Evolutionary conservation across 2,797 vertebrate genomes (phyloP), one percentile per base, ranked within the genome.

Genomic region (Threskiornis aethiopicus): DNA sequence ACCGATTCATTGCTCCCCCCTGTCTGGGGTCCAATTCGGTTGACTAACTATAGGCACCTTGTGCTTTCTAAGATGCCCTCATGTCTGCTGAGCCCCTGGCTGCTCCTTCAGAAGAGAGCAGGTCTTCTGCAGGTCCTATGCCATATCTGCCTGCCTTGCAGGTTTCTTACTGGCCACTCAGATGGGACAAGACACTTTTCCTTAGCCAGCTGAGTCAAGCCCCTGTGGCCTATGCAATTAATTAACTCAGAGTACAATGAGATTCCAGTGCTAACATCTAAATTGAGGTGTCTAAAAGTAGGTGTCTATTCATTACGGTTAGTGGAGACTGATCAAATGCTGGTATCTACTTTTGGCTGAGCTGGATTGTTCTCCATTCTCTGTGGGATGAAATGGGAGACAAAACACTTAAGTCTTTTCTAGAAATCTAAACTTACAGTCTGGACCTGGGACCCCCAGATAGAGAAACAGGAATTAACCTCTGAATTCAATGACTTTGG

Each of bases 211-310:
- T 54, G 49, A 86, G 49, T 22, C 69, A 95, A 88, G 25, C 3
- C 61, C 18, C 28, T 29, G 12, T 49, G 41, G 16, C 6, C 19
- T 61, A 3, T 55, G n/a, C 33, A 91, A 49, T 75, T 90, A 75
- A 93, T 92, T 91, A 91, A 83, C 14, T 64, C 41, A 29, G 37
- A 85, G 12, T 46, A 59, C 25, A 89, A 33, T 44, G 16, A 83
- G 33, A 92, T 80, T 94, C 41, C 44, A 73, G 37, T 29, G 20
- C 35, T 90, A 76, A 82, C 31, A 69, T 70, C 54, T 92, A 76
- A 84, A 72, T 4, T 62, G 26, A 66, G 17, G 39, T 58, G 14
- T 49, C 49, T 75, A 49, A 75, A 86, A 73, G 46, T 65, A 79
- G 35, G 12, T 61, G 6, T 57, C 76, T 93, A 1, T 86, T 89